A percentile compares a stretch with the other conserved stretches of the same genome.
Conservation (phyloP, 2,888 invertebrate genomes). For the Ctena decussata region DNA sequence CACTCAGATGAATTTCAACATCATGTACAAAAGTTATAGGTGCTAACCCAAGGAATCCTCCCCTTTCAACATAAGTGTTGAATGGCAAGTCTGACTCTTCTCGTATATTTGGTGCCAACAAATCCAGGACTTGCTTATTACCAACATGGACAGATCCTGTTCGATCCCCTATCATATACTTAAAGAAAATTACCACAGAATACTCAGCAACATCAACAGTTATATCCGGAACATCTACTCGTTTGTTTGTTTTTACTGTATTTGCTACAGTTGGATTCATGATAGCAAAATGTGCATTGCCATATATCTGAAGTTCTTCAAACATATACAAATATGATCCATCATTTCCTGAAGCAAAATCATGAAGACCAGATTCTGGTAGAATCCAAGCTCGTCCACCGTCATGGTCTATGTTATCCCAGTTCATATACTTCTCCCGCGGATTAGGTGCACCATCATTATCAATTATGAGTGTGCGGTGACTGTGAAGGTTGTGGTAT, state of each 20-base stretch:
- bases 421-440: slow-evolving; percentile 70
- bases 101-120: slow-evolving; percentile 66
- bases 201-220: slow-evolving; percentile 41
- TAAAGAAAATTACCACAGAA: slow-evolving; percentile 76
- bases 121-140: slow-evolving; percentile 71
- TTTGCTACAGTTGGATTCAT: slow-evolving; percentile 64
- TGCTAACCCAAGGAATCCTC: slow-evolving; percentile 76
- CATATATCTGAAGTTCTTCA: slow-evolving; percentile 80
- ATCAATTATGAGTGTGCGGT: slow-evolving; percentile 79
- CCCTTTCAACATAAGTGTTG: slow-evolving; percentile 74
- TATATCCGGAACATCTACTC: slow-evolving; percentile 44
- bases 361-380: slow-evolving; percentile 75
- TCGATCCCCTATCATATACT: slow-evolving; percentile 81
- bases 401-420: slow-evolving; percentile 68
- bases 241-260: slow-evolving; percentile 38
- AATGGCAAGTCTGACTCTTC: slow-evolving; percentile 79
- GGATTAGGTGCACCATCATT: slow-evolving; percentile 73
- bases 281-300: slow-evolving; percentile 77
- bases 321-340: slow-evolving; percentile 67
- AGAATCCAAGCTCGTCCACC: slow-evolving; percentile 79
- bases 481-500: slow-evolving; percentile 73
- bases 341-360: slow-evolving; percentile 62
- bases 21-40: slow-evolving; percentile 77
- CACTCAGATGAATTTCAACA: slow-evolving; percentile 77
- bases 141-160: slow-evolving; percentile 78